phyloP scores from a whole-genome alignment of 2,888 invertebrate species.

The Hypomecis punctinalis region DNA sequence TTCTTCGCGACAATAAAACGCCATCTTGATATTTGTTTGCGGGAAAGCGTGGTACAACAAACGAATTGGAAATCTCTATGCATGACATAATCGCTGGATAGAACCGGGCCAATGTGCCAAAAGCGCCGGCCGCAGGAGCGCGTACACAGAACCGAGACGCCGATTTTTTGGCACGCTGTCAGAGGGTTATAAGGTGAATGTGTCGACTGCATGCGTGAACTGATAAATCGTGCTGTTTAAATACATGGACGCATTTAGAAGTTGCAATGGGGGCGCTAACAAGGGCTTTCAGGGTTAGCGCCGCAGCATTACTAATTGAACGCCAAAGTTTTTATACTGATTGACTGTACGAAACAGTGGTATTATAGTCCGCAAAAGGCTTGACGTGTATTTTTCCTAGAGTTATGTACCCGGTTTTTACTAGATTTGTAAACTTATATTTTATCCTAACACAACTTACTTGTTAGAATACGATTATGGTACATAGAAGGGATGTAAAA shows the following conservation, averaged over 20 bases:
- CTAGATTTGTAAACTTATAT: no score
- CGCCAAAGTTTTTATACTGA: background rate
- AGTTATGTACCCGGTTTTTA: no score
- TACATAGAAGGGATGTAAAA: no score
- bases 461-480: no score
- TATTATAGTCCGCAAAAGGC: no score
- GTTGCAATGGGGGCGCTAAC: conserved; percentile 36
- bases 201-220: conserved; percentile 61
- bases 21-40: conserved; percentile 61
- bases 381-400: no score
- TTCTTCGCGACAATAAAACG: conserved; percentile 65
- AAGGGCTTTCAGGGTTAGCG: conserved; percentile 29
- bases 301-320: background rate
- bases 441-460: no score
- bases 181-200: conserved; percentile 81
- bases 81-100: conserved; percentile 82
- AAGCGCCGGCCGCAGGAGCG: conserved; percentile 50
- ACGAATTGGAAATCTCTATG: conserved; percentile 68
- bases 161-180: conserved; percentile 76
- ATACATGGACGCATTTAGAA: conserved; percentile 48
- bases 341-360: background rate
- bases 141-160: conserved; percentile 54
- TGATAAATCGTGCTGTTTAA: conserved; percentile 52
- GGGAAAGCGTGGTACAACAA: conserved; percentile 66
- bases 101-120: conserved; percentile 81